Evolutionary conservation across 2,888 invertebrate genomes (phyloP).

Genomic region (Sthenelais limicola): DNA sequence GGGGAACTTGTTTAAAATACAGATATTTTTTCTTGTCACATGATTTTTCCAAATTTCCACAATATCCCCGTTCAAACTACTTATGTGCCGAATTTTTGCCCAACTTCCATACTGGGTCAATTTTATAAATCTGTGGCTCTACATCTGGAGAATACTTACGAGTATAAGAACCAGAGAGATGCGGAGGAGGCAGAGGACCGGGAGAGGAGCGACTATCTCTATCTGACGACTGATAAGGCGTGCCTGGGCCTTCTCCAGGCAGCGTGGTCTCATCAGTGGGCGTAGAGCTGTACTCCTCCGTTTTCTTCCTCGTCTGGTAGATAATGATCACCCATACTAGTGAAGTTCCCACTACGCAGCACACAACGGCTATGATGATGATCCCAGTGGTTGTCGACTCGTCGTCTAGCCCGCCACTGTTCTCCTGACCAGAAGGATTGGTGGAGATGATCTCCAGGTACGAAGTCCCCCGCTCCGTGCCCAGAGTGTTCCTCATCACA

Average conservation of each 20-base stretch:
- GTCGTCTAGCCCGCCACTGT: constrained; percentile 74
- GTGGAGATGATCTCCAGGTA: constrained; percentile 78
- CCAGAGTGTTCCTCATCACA: constrained; percentile 88
- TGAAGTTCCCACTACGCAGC: constrained; percentile 92
- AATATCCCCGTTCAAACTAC: no score
- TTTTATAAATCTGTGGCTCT: no score
- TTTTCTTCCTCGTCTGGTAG: constrained; percentile 83
- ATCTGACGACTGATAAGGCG: constrained; percentile 59
- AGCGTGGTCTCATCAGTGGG: constrained; percentile 58
- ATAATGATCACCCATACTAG: constrained; percentile 93
- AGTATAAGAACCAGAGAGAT: constrained; percentile 25
- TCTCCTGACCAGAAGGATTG: not conserved
- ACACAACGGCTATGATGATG: constrained; percentile 90
- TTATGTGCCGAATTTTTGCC: no score
- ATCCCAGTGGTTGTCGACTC: constrained; percentile 84
- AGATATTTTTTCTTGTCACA: no score
- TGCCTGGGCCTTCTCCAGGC: constrained; percentile 65
- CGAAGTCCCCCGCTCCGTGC: constrained; percentile 82
- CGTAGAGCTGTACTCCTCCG: constrained; percentile 67
- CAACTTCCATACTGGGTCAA: no score
- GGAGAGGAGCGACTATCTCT: constrained; percentile 59
- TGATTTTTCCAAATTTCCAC: no score
- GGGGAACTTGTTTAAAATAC: no score
- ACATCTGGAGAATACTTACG: constrained; percentile 40
- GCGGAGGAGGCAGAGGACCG: constrained; percentile 45